These are phyloP conservation scores for Denticeps clupeoides DNA, from an alignment of 2,797 vertebrate species.

Conservation along the genomic window DNA sequence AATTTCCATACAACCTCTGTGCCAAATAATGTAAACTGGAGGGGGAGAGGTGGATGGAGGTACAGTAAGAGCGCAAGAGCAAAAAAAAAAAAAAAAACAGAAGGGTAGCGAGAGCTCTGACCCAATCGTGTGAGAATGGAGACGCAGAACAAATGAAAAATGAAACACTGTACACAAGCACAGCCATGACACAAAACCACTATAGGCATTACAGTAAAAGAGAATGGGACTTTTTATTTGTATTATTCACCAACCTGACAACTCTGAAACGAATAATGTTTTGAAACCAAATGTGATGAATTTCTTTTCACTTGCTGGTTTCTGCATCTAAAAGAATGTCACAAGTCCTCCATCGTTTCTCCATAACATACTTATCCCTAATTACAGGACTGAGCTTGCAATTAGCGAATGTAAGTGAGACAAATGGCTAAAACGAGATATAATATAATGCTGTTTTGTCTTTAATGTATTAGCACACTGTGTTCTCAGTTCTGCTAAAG, in stretches of 20 bases:
- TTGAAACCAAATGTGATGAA: too few species aligned
- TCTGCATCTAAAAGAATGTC: too few species aligned
- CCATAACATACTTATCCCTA: conserved; percentile 4
- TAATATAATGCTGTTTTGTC: too few species aligned
- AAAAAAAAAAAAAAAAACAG: conserved; percentile 16
- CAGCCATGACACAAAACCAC: too few species aligned
- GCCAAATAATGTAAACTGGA: conserved; percentile 31
- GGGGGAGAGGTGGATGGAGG: conserved; percentile 6
- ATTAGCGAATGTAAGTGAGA: not conserved
- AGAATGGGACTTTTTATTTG: too few species aligned
- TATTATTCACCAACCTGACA: too few species aligned
- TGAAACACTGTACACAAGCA: conserved; percentile 10
- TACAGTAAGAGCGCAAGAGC: conserved; percentile 2
- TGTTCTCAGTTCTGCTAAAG: too few species aligned
- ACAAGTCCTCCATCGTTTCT: too few species aligned
- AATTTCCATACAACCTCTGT: conserved; percentile 40
- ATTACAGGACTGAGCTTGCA: not conserved
- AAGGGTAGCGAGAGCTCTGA: not conserved
- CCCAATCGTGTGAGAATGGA: not conserved
- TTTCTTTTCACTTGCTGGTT: too few species aligned
- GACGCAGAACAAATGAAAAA: conserved; percentile 29
- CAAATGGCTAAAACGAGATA: not conserved
- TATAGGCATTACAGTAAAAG: too few species aligned
- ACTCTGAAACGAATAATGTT: too few species aligned
- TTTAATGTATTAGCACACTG: too few species aligned